phyloP scores from a whole-genome alignment of 2,113 vertebrate species.

The Ictalurus punctatus region DNA sequence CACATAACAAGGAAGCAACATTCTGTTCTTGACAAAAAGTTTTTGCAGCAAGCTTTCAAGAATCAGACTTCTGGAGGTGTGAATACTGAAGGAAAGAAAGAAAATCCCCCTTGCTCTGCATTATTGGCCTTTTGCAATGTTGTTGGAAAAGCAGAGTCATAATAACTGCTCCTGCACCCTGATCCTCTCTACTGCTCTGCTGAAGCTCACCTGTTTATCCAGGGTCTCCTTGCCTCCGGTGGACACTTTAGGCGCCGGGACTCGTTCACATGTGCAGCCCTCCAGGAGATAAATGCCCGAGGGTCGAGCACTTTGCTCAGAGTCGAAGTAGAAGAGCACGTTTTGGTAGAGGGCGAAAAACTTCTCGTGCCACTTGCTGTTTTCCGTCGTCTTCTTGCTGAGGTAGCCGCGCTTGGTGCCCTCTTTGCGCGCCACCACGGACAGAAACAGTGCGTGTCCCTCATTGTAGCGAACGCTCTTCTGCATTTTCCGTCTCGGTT shows the following conservation, averaged over 20 bases:
- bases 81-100: neutral
- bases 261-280: conserved; percentile 92
- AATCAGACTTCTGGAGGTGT: neutral
- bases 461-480: conserved; percentile 96
- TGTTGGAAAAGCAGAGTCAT: neutral
- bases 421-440: conserved; percentile 89
- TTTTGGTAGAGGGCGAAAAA: conserved; percentile 97
- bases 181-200: neutral
- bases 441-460: conserved; percentile 91
- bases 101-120: too few relatives aligned
- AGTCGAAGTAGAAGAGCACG: conserved; percentile 95
- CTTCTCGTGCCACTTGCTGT: conserved; percentile 96
- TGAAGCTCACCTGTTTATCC: conserved; percentile 88
- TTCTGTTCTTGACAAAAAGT: neutral
- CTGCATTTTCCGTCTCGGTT: conserved; percentile 80
- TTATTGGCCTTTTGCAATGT: neutral
- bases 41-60: neutral
- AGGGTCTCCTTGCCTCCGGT: conserved; percentile 81
- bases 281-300: conserved; percentile 96
- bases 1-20: neutral
- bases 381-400: conserved; percentile 92
- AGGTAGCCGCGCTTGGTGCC: conserved; percentile 90
- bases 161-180: neutral
- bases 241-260: conserved; percentile 81
- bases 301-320: conserved; percentile 89